Conservation (phyloP, 2,113 vertebrate species). For the Hydropotes inermis region DNA sequence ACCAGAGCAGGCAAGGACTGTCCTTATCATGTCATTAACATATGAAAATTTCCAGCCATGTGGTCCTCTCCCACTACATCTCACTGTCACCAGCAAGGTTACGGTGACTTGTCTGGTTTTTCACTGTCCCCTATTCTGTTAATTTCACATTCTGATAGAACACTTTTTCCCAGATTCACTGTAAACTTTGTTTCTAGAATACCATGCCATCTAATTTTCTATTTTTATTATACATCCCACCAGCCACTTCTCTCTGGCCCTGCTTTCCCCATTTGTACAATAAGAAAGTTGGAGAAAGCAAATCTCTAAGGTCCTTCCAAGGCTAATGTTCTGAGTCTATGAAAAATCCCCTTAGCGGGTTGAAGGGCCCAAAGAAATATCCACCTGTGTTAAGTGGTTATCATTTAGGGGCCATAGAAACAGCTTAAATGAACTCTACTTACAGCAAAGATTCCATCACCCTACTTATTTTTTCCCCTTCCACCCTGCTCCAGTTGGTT, state of each 20-base stretch:
- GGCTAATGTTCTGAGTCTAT: not conserved
- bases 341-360: not conserved
- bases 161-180: not conserved
- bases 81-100: not conserved
- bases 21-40: no score
- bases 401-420: not conserved
- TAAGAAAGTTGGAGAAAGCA: not conserved
- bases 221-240: not conserved
- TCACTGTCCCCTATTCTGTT: not conserved
- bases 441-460: not conserved
- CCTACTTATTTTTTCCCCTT: not conserved
- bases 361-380: not conserved
- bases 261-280: not conserved
- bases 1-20: not conserved
- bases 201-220: not conserved
- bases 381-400: not conserved
- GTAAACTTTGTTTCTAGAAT: not conserved
- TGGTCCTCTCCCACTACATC: not conserved
- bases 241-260: not conserved
- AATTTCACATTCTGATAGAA: not conserved
- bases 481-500: not conserved
- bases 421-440: not conserved
- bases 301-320: not conserved
- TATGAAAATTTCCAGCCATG: fast-evolving
- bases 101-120: not conserved